Evolutionary conservation across 2,888 invertebrate species (phyloP).

Genomic region (Dryobota labecula): DNA sequence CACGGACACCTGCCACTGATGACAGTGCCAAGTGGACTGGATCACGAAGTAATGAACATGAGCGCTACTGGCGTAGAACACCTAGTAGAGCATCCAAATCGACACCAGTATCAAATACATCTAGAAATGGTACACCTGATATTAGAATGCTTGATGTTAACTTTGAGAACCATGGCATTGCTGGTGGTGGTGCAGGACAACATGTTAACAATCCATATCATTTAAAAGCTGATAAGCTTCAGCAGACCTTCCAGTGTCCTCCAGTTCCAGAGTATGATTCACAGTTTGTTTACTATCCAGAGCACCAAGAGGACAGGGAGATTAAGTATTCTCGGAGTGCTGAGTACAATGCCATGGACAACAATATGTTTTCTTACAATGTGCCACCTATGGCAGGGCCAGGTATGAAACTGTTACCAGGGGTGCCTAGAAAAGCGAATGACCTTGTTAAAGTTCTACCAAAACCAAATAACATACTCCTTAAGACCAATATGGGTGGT

Average conservation of each 20-base stretch:
- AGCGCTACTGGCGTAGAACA: slow-evolving; percentile 85
- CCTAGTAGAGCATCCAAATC: slow-evolving; percentile 81
- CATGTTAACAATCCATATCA: slow-evolving; percentile 74
- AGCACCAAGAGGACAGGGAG: slow-evolving; percentile 84
- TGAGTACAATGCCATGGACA: slow-evolving; percentile 81
- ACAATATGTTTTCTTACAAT: slow-evolving; percentile 69
- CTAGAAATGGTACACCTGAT: slow-evolving; percentile 81
- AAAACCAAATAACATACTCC: slow-evolving; percentile 83
- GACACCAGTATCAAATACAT: slow-evolving; percentile 73
- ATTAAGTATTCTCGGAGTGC: slow-evolving; percentile 86
- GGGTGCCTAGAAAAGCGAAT: slow-evolving; percentile 73
- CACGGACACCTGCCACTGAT: slow-evolving; percentile 82
- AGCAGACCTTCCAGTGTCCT: slow-evolving; percentile 76
- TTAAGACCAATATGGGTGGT: slow-evolving; percentile 82
- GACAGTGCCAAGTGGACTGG: slow-evolving; percentile 80
- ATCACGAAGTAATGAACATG: slow-evolving; percentile 79
- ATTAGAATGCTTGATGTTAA: slow-evolving; percentile 78
- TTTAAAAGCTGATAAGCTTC: slow-evolving; percentile 81
- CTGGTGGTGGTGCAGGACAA: slow-evolving; percentile 69
- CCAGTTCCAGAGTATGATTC: slow-evolving; percentile 79
- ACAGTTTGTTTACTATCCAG: slow-evolving; percentile 81
- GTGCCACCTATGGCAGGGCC: slow-evolving; percentile 72
- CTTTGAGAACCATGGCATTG: slow-evolving; percentile 77
- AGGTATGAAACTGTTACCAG: slow-evolving; percentile 74
- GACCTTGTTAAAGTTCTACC: slow-evolving; percentile 82